Conservation (phyloP, 2,888 invertebrate species). For the Calliphora vomitoria region DNA sequence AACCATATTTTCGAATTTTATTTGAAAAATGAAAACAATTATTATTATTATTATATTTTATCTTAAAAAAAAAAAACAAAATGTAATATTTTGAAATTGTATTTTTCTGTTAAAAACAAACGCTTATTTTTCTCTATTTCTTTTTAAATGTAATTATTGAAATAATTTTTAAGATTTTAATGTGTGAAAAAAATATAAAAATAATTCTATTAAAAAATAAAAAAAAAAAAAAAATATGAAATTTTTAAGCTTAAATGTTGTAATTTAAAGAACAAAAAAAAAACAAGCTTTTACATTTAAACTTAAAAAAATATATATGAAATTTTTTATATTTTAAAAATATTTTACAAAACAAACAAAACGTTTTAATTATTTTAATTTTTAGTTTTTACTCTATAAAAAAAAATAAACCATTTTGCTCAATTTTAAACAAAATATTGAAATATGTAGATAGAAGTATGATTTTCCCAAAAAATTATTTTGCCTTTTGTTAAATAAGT, state of each 20-base stretch:
- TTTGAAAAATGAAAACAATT: constrained; percentile 30
- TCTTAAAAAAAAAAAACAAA: constrained; percentile 45
- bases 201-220: constrained; percentile 22
- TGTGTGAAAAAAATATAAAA: constrained; percentile 60
- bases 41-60: constrained; percentile 40
- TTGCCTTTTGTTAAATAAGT: too few relatives aligned
- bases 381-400: constrained; percentile 32
- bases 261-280: constrained; percentile 47
- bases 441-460: too few relatives aligned
- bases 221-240: constrained; percentile 56
- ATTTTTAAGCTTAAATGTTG: constrained; percentile 68
- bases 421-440: constrained; percentile 19
- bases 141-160: constrained; percentile 68
- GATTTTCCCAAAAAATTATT: too few relatives aligned
- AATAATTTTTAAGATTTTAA: constrained; percentile 68
- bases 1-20: constrained; percentile 58
- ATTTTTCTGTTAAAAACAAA: constrained; percentile 69
- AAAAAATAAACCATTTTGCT: constrained; percentile 50
- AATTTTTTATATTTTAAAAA: constrained; percentile 65
- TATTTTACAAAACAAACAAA: constrained; percentile 47
- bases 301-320: constrained; percentile 45
- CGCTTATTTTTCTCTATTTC: constrained; percentile 66
- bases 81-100: constrained; percentile 51
- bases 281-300: constrained; percentile 64
- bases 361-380: constrained; percentile 34